Evolutionary conservation across 2,113 vertebrate genomes (phyloP).

Genomic region (Pelodiscus sinensis): DNA sequence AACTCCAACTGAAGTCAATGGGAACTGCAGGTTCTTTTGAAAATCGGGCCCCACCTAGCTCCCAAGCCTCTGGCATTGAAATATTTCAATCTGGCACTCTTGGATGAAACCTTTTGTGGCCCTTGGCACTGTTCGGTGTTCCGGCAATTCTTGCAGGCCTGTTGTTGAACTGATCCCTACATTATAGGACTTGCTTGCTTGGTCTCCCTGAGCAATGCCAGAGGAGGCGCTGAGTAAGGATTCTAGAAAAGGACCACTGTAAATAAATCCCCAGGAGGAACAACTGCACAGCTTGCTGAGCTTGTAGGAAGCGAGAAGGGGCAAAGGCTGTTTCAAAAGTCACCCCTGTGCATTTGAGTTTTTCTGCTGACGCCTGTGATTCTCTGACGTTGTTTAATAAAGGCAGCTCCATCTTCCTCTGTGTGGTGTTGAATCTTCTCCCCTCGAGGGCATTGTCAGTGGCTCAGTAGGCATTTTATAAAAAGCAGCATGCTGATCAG

Average conservation of each 20-base stretch:
- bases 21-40: background rate
- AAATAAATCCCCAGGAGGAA: background rate
- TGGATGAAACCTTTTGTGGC: background rate
- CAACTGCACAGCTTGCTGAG: background rate
- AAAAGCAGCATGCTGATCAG: background rate
- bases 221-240: background rate
- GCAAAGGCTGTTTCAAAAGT: background rate
- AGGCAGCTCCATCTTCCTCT: background rate
- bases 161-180: background rate
- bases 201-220: background rate
- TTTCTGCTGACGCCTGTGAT: background rate
- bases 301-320: background rate
- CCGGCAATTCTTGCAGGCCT: background rate
- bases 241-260: background rate
- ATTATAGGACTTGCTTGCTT: background rate
- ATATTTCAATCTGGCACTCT: background rate
- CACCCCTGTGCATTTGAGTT: background rate
- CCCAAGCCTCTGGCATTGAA: background rate
- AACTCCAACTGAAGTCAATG: background rate
- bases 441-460: background rate
- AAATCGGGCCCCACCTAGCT: background rate
- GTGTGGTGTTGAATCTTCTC: background rate
- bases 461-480: background rate
- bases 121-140: background rate
- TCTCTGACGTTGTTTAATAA: background rate